A percentile compares a stretch with the other conserved stretches of the same genome.
Conservation (phyloP, 2,797 vertebrate species). For the Pelodytes ibericus region DNA sequence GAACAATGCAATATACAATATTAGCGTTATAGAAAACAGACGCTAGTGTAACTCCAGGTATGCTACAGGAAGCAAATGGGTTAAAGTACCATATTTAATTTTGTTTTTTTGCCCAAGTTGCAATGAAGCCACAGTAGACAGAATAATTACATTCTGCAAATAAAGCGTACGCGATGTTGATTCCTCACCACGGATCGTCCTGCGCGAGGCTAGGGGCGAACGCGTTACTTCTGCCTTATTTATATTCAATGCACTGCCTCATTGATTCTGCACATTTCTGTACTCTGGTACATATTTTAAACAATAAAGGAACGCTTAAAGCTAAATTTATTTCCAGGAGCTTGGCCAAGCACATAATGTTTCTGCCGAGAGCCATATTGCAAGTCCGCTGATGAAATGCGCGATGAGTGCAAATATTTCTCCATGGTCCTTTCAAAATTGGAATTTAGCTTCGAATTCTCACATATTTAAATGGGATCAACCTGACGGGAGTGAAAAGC, state of each 20-base stretch:
- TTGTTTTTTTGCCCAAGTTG: constrained; percentile 27
- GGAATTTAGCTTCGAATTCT: constrained; percentile 44
- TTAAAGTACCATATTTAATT: constrained; percentile 34
- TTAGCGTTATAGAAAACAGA: no score
- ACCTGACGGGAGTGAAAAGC: constrained; percentile 22
- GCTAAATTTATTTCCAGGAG: constrained; percentile 53
- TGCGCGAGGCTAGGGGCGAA: constrained; percentile 49
- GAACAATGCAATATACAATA: no score
- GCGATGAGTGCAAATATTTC: constrained; percentile 25
- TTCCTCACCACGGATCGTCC: constrained; percentile 45
- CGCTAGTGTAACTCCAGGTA: background rate
- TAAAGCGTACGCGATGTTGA: constrained; percentile 50
- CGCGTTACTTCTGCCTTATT: constrained; percentile 55
- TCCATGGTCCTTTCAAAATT: constrained; percentile 41
- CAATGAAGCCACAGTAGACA: constrained; percentile 16
- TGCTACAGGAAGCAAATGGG: constrained; percentile 6
- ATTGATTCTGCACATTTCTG: constrained; percentile 55
- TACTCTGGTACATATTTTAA: constrained; percentile 56
- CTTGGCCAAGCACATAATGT: constrained; percentile 56
- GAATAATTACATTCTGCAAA: constrained; percentile 52
- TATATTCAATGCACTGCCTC: constrained; percentile 56
- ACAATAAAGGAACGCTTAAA: constrained; percentile 56
- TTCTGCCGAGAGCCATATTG: constrained; percentile 51
- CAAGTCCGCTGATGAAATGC: constrained; percentile 45
- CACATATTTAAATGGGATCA: constrained; percentile 40